Conservation (phyloP, 2,797 vertebrate genomes). For the Poecilia wingei region DNA sequence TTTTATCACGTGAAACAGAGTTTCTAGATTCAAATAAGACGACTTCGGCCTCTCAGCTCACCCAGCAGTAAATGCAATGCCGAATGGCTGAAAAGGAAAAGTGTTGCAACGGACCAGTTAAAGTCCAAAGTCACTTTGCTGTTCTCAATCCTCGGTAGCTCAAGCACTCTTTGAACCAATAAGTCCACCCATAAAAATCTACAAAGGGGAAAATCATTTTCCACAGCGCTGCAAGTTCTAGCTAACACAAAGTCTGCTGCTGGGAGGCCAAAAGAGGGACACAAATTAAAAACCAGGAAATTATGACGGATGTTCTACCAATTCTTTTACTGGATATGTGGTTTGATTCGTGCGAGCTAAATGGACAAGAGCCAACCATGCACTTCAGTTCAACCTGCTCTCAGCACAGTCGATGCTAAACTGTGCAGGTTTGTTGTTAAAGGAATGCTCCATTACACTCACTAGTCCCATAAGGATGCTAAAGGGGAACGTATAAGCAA, state of each 20-base stretch:
- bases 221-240: constrained; percentile 1
- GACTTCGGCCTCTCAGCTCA: neutral
- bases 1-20: neutral
- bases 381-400: constrained; percentile 25
- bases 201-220: neutral
- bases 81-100: neutral
- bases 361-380: constrained; percentile 33
- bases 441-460: constrained; percentile 33
- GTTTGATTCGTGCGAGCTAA: constrained; percentile 28
- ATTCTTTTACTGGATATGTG: constrained; percentile 12
- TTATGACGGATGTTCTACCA: constrained; percentile 43
- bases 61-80: neutral
- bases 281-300: constrained; percentile 65
- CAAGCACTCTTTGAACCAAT: neutral
- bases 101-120: neutral
- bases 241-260: constrained; percentile 39
- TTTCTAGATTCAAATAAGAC: neutral
- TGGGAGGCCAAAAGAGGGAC: constrained; percentile 38
- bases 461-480: constrained; percentile 18
- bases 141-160: neutral
- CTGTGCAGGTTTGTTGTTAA: constrained; percentile 36
- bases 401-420: constrained; percentile 24
- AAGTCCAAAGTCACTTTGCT: neutral
- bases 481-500: constrained; percentile 17
- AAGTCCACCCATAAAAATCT: neutral